Base-by-base conservation (phyloP, 1,140 invertebrate genomes). In the Drosophila tsacasi region DNA sequence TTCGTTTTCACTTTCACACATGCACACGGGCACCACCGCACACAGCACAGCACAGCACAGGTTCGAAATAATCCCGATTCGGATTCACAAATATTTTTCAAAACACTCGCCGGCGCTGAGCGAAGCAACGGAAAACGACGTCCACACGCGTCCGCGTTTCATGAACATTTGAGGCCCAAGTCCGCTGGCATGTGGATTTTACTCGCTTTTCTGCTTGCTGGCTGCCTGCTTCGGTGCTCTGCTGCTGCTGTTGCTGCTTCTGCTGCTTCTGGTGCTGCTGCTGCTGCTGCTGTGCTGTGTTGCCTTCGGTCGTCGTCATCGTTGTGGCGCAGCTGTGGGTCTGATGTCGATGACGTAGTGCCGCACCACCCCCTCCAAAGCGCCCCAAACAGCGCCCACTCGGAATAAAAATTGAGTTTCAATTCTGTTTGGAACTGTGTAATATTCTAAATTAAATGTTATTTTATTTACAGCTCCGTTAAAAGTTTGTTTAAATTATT, bases 121-220 rank as follows among this genome's bases (percentile, higher is more conserved):
- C 54, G 54, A 57, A 39, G 44, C 63, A 62, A 62, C 67, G 44
- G 46, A 49, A 37, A 64, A 54, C 66, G 64, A 90, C 84, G 72
- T 79, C 85, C 85, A 86, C 84, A 89, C 81, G 81, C 84, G 84
- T 77, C 76, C 75, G 85, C 86, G 85, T 69, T 90, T 89, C 81
- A 82, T 79, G 81, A 82, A 85, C 85, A 83, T 85, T 82, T 89
- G 81, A 89, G 76, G 67, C 69, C 65, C 59, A 40, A 30, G 47
- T 64, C 73, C 77, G 55, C 58, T 65, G 84, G 68, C 81, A 84
- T 89, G 84, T 89, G 85, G 72, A 84, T 90, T 89, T 84, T 85
- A 87, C 81, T 89, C 83, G 71, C 69, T 65, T 67, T 47, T 52
- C 58, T 68, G 67, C 66, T 69, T 63, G 44, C 35, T 17, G 35